A percentile compares a stretch with the other conserved stretches of the same genome.
These are phyloP conservation scores for Xenops minutus DNA, from an alignment of 2,797 vertebrate species.

Conservation along the genomic window DNA sequence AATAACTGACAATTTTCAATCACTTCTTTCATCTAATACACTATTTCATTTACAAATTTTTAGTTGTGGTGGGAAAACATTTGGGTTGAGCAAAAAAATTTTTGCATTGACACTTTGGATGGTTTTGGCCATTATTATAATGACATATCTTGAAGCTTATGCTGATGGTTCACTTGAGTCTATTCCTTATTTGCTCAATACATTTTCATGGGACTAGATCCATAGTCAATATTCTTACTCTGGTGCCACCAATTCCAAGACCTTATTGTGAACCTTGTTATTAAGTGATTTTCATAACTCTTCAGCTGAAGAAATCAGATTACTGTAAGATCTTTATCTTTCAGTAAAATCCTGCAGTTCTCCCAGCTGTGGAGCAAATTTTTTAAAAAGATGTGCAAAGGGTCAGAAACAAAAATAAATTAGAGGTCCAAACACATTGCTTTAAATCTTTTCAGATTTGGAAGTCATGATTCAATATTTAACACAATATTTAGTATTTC, in stretches of 20 bases:
- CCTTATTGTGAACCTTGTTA: not conserved
- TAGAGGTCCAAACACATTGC: not conserved
- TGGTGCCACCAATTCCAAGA: not conserved
- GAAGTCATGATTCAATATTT: not conserved
- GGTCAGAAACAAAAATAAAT: not conserved
- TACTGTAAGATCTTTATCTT: not conserved
- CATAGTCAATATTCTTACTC: not conserved
- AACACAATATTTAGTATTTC: not conserved
- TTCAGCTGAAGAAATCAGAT: not conserved
- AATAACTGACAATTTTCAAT: not conserved
- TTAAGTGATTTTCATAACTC: not conserved
- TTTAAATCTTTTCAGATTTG: not conserved
- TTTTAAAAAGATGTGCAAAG: not conserved
- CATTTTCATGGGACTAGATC: not conserved
- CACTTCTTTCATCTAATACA: not conserved
- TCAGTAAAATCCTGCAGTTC: not conserved
- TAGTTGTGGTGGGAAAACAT: not conserved
- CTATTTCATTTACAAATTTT: not conserved
- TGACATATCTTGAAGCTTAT: not conserved
- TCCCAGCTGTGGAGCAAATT: not conserved
- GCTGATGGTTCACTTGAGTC: not conserved
- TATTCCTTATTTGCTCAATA: not conserved
- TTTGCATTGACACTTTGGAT: not conserved
- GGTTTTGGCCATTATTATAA: not conserved
- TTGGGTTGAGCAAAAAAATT: not conserved